A percentile compares a stretch with the other conserved stretches of the same genome.
Conservation (phyloP, 2,113 vertebrate genomes). For the human (Homo sapiens) region DNA sequence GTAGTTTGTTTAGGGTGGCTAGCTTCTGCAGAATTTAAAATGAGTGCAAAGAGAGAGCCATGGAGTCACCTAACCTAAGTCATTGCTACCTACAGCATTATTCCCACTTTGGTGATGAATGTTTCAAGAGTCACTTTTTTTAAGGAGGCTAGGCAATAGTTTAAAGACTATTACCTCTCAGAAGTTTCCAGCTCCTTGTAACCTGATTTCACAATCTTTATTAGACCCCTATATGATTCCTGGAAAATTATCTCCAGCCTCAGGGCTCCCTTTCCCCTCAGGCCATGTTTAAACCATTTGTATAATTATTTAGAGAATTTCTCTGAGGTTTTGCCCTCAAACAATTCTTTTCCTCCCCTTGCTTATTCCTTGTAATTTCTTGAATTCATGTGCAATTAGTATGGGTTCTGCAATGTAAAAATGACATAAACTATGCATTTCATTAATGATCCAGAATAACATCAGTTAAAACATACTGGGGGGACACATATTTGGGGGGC, state of each 20-base stretch:
- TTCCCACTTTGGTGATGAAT: background rate
- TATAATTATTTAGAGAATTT: conserved; percentile 20
- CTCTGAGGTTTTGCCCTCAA: background rate
- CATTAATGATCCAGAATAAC: background rate
- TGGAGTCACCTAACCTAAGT: background rate
- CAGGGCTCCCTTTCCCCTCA: background rate
- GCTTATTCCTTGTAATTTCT: background rate
- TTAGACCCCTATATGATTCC: background rate
- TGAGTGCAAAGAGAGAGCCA: background rate
- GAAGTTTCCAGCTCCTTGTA: conserved; percentile 36
- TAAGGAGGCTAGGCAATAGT: background rate
- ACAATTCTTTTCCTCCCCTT: background rate
- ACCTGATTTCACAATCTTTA: background rate
- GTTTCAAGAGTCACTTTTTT: background rate
- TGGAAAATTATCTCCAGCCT: background rate
- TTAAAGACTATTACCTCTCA: background rate
- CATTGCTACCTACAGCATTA: background rate
- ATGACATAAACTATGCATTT: background rate
- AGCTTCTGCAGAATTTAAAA: background rate
- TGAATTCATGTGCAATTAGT: background rate
- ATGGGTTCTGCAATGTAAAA: background rate
- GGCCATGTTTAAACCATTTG: background rate
- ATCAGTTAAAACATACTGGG: background rate
- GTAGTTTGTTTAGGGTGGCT: background rate
- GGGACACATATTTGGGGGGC: background rate